phyloP scores from a whole-genome alignment of 35 echinoderm and acorn worm genomes.

The Lytechinus variegatus region DNA sequence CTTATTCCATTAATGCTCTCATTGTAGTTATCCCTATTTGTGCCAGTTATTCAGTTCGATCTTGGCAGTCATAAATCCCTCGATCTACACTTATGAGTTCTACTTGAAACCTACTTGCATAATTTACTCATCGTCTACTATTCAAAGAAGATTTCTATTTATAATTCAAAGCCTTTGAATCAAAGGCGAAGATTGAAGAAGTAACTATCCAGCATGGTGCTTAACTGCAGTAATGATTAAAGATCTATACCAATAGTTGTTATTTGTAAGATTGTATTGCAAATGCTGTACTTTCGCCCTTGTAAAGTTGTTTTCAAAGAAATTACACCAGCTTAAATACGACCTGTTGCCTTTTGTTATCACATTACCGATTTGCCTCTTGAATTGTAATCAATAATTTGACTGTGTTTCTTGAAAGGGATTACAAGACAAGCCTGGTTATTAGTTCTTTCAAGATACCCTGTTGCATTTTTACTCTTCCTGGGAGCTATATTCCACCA shows the following conservation, averaged over 20 bases:
- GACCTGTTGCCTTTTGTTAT: neutral
- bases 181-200: neutral
- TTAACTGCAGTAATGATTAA: neutral
- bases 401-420: neutral
- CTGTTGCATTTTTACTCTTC: neutral
- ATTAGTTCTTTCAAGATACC: neutral
- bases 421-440: slow-evolving; percentile 22
- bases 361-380: neutral
- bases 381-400: neutral
- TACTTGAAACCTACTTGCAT: neutral
- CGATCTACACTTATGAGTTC: neutral
- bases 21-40: neutral
- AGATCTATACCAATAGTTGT: neutral
- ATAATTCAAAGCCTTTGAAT: too few species aligned
- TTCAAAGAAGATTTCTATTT: neutral
- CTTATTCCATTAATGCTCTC: neutral
- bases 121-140: neutral
- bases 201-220: neutral
- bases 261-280: neutral
- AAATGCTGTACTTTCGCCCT: neutral
- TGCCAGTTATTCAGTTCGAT: neutral
- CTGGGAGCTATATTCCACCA: neutral
- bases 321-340: neutral
- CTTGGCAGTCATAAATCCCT: neutral
- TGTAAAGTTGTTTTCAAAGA: neutral